phyloP scores from a whole-genome alignment of 2,888 invertebrate species.

The Hedychridium roseum region DNA sequence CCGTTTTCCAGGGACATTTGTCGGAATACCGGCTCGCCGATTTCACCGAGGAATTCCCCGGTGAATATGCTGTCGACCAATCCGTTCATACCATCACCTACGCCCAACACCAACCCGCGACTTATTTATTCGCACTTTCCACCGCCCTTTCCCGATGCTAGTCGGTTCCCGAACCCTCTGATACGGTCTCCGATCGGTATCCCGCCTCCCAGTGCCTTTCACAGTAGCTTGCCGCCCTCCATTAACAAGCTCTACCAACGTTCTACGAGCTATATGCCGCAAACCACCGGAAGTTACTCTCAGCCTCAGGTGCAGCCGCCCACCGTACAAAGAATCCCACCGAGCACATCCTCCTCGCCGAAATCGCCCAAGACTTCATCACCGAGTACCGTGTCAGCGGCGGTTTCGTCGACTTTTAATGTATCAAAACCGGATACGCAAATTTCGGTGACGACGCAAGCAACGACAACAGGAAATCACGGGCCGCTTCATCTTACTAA shows the following conservation, averaged over 20 bases:
- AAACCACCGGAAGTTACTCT: constrained; percentile 34
- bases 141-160: constrained; percentile 49
- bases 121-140: constrained; percentile 56
- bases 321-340: constrained; percentile 57
- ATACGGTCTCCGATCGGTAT: constrained; percentile 57
- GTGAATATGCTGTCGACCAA: constrained; percentile 61
- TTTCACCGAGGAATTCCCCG: constrained; percentile 58
- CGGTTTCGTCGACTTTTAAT: constrained; percentile 34
- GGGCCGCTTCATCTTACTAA: constrained; percentile 35
- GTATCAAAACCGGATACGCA: constrained; percentile 37
- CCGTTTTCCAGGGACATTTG: constrained; percentile 54
- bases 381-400: constrained; percentile 20
- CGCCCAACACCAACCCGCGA: constrained; percentile 59
- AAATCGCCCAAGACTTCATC: constrained; percentile 46
- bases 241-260: constrained; percentile 58
- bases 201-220: constrained; percentile 59
- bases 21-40: constrained; percentile 48
- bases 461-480: constrained; percentile 24
- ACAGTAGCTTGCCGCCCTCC: constrained; percentile 59
- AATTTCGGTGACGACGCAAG: constrained; percentile 13
- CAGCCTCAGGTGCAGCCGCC: constrained; percentile 45
- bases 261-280: constrained; percentile 55
- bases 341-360: constrained; percentile 47
- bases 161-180: constrained; percentile 53
- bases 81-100: constrained; percentile 60